Evolutionary conservation across 1,140 invertebrate genomes (phyloP).

Genomic region (Coenobita brevimanus): DNA sequence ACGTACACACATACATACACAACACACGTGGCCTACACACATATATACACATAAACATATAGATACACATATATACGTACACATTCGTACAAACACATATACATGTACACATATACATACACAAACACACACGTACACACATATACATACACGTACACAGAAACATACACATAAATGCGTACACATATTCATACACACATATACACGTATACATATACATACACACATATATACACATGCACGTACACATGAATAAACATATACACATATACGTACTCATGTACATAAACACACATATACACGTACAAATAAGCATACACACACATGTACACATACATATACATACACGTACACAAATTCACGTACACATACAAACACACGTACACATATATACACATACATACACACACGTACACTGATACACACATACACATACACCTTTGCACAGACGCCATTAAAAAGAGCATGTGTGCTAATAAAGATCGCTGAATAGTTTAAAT

Average conservation of each 20-base stretch:
- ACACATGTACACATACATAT: not conserved
- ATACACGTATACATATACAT: slow-evolving; percentile 17
- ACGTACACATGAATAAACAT: not conserved
- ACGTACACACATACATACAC: not conserved
- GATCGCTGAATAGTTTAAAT: not conserved
- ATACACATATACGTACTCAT: not conserved
- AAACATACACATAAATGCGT: not conserved
- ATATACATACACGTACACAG: not conserved
- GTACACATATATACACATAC: not conserved
- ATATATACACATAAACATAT: slow-evolving; percentile 12
- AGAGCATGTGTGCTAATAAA: not conserved
- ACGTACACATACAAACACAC: not conserved
- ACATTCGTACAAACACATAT: not conserved
- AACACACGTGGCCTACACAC: no score
- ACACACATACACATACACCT: not conserved
- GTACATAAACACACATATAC: slow-evolving; percentile 11
- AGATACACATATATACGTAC: slow-evolving; percentile 18
- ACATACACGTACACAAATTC: not conserved
- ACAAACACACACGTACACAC: not conserved
- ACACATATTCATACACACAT: not conserved
- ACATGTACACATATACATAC: slow-evolving; percentile 7
- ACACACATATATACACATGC: slow-evolving; percentile 10
- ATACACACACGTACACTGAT: not conserved
- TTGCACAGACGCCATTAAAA: not conserved
- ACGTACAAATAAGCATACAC: slow-evolving; percentile 2